Conservation (phyloP, 2,113 vertebrate species). For the Perognathus longimembris region DNA sequence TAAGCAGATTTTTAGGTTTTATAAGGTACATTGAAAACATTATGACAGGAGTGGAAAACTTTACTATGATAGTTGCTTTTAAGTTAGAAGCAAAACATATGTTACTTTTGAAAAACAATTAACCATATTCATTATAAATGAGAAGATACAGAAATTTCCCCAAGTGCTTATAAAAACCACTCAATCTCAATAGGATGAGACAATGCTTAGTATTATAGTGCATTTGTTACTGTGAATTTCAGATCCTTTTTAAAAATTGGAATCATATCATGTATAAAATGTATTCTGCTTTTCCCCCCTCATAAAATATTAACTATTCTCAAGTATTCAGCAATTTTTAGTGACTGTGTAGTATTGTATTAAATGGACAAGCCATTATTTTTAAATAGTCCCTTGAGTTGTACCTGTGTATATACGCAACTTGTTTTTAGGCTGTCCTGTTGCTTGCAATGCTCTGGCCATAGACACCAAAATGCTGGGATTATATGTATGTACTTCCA, state of each 20-base stretch:
- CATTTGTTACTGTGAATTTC: constrained; percentile 11
- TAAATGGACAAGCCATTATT: not conserved
- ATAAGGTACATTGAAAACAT: not conserved
- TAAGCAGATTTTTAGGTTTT: not conserved
- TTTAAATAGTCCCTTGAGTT: not conserved
- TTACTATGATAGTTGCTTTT: constrained; percentile 25
- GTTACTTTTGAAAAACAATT: constrained; percentile 26
- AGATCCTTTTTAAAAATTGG: not conserved
- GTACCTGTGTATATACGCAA: no score
- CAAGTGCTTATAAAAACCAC: not conserved
- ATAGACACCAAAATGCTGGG: no score
- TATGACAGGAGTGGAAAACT: not conserved
- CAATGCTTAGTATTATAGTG: not conserved
- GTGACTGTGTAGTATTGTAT: not conserved
- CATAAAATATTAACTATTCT: constrained; percentile 40
- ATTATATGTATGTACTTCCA: no score
- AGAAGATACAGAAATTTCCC: not conserved
- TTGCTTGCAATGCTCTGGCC: no score
- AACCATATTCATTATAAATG: not conserved
- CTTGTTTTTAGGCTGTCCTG: no score
- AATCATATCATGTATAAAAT: not conserved
- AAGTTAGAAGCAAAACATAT: constrained; percentile 34
- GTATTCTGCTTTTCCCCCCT: not conserved
- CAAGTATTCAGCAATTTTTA: not conserved
- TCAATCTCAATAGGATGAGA: not conserved